Base-by-base conservation (phyloP, 2,797 vertebrate genomes). In the Corythornis leucogaster region DNA sequence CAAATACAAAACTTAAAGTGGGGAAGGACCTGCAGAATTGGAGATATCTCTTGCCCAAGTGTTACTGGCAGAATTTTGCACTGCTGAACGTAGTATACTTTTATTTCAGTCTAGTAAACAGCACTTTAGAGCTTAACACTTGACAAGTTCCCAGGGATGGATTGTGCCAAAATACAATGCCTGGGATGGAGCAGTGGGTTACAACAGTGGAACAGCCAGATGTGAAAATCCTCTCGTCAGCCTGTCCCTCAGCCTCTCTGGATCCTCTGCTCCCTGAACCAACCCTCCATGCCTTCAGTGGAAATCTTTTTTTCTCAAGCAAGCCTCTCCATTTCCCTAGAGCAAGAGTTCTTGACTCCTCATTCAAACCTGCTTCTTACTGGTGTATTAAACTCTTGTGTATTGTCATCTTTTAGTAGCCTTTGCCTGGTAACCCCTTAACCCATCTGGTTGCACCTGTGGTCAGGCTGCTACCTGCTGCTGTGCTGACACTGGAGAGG, bases 131-230 rank as follows among this genome's bases (percentile, higher is more conserved):
- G 50, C 30, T 22, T 45, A 79, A 62, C 63, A 28, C 26, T 80
- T 46, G 25, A 7, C 11, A 45, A 77, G 40, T 68, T 89, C 35
- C 59, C 22, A 31, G 74, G 28, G n/a, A 54, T 11, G 45, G 46
- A 54, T 59, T 33, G 30, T 58, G 35, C 74, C 81, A 80, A 87
- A 85, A 46, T 40, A 66, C 45, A 85, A 59, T 16, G 53, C 57
- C 59, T 33, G 43, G 90, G 70, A 33, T 45, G 31, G 59, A 75
- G 24, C 54, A 66, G 68, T 20, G 5, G 12, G 26, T 86, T 93
- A 33, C 92, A 55, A 6, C 67, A 86, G 86, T 79, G 85, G 86
- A 69, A 67, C 62, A 86, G 69, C 80, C 57, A 91, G 48, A 91
- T 79, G 63, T 75, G 54, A 73, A 79, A 86, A 66, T 70, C 13